Evolutionary conservation across 2,888 invertebrate species (phyloP).

Genomic region (Helicoverpa assulta): DNA sequence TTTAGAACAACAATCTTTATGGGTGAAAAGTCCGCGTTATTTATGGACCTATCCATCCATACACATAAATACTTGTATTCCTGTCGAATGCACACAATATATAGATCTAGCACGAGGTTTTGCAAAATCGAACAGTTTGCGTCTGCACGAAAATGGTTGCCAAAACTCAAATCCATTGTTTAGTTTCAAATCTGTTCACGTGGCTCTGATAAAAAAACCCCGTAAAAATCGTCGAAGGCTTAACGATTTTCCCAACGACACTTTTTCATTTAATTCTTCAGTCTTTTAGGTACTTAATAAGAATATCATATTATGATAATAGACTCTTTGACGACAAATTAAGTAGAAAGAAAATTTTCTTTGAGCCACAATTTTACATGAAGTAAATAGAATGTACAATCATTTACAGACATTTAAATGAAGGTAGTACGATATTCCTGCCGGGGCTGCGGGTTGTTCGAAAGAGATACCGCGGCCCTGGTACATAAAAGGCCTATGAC

Average conservation of each 20-base stretch:
- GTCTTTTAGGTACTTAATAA: slow-evolving; percentile 23
- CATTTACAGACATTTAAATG: slow-evolving; percentile 22
- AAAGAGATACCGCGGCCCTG: no score
- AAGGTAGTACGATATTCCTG: no score
- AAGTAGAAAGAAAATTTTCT: slow-evolving; percentile 20
- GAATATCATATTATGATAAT: slow-evolving; percentile 6
- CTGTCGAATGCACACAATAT: not conserved
- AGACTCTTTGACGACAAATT: slow-evolving; percentile 33
- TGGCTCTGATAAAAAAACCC: not conserved
- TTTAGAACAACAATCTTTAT: not conserved
- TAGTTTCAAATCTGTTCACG: slow-evolving; percentile 2
- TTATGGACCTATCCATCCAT: not conserved
- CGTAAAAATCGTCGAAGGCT: not conserved
- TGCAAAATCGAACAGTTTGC: not conserved
- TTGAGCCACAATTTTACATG: slow-evolving; percentile 16
- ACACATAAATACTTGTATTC: not conserved
- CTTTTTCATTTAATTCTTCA: not conserved
- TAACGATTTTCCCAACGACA: not conserved
- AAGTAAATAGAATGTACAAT: slow-evolving; percentile 18
- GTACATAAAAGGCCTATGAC: no score
- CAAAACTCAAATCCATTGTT: slow-evolving; percentile 1
- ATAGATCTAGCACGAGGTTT: not conserved
- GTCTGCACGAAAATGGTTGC: slow-evolving; percentile 1
- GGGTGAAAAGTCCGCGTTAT: not conserved
- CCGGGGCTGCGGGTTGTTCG: no score